These are phyloP conservation scores for Papilio xuthus DNA, from an alignment of 1,140 invertebrate species.

Conservation along the genomic window DNA sequence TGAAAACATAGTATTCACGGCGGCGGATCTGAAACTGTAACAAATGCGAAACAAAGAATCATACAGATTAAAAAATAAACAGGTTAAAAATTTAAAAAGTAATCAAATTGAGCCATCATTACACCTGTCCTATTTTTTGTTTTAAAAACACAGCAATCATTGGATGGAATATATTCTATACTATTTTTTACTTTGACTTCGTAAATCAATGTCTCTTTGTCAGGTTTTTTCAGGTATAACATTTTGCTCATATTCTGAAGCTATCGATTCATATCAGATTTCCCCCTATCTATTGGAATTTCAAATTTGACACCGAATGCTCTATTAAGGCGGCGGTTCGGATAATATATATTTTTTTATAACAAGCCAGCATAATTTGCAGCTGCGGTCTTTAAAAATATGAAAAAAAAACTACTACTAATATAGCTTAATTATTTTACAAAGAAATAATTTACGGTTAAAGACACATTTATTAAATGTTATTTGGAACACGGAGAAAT, in stretches of 20 bases:
- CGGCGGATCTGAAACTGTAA: background rate
- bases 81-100: background rate
- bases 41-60: background rate
- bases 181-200: background rate
- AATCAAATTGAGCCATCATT: background rate
- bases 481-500: constrained; percentile 24
- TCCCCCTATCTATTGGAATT: constrained; percentile 27
- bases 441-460: background rate
- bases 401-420: background rate
- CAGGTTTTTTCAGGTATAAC: background rate
- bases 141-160: background rate
- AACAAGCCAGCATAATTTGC: background rate
- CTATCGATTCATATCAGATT: constrained; percentile 21
- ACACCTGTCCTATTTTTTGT: background rate
- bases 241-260: background rate
- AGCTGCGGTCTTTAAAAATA: background rate
- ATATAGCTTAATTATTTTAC: background rate
- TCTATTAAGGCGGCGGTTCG: background rate
- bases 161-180: background rate
- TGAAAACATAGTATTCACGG: background rate
- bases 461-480: background rate
- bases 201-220: background rate
- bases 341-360: constrained; percentile 13
- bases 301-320: constrained; percentile 26
- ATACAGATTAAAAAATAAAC: background rate